Conservation (phyloP, 2,888 invertebrate genomes). For the Alentia gelatinosa region DNA sequence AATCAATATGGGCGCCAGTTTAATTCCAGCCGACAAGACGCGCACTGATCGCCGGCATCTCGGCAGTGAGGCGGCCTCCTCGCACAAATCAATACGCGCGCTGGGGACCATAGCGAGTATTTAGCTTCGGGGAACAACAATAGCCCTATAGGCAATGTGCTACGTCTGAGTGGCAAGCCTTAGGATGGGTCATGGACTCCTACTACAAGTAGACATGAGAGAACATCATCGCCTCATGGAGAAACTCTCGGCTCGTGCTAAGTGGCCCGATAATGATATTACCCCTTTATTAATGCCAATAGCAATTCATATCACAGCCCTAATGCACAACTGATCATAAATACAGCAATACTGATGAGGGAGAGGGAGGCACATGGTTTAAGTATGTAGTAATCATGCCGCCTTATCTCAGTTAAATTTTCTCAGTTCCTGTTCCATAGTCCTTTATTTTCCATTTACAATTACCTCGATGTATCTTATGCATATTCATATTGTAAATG, state of each 20-base stretch:
- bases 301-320: too few species aligned
- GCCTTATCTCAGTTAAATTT: too few species aligned
- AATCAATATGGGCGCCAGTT: neutral
- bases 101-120: neutral
- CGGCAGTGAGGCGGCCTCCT: neutral
- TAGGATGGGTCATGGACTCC: neutral
- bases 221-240: neutral
- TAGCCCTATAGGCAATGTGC: neutral
- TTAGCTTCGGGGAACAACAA: neutral
- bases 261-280: too few species aligned
- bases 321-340: too few species aligned
- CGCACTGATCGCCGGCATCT: neutral
- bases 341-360: too few species aligned
- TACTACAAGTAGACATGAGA: neutral
- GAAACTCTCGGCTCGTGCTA: neutral
- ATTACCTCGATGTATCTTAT: too few species aligned
- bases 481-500: too few species aligned
- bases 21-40: slow-evolving; percentile 1
- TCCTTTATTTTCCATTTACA: too few species aligned
- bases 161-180: neutral
- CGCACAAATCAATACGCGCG: neutral
- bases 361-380: too few species aligned
- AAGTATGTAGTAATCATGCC: too few species aligned
- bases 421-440: too few species aligned
- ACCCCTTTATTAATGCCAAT: too few species aligned